Evolutionary conservation across 2,797 vertebrate genomes (phyloP), one percentile per base, ranked within the genome.

Genomic region (Erethizon dorsatum): DNA sequence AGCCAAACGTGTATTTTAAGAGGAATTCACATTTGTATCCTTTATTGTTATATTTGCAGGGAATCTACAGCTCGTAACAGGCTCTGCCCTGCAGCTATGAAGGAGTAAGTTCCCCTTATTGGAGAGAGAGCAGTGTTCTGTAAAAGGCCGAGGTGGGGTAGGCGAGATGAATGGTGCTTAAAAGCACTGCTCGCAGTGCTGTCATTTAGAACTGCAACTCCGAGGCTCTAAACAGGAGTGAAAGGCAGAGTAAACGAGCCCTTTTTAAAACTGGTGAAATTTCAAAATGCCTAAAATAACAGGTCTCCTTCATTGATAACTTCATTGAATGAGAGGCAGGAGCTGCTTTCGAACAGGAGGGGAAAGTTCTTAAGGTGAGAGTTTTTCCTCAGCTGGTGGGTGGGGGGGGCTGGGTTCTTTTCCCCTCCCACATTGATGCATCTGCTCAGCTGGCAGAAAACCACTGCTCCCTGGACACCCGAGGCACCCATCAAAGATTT

Each of bases 71-170:
- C 98, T 98, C 97, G 86, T 97, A 98, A 98, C 98, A 98, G 98
- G 97, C 97, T 98, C 97, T 99, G 98, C 98, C 99, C 98, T 98
- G 97, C 94, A 99, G 99, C 99, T 98, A 98, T 97, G 98, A 98
- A 98, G 98, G 98, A 98, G 98, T 97, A 97, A 97, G 98, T 96
- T 97, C 98, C 98, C 98, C 98, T 98, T 98, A 98, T 98, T 98
- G 97, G 97, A 97, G 98, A 98, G 97, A 98, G 98, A 97, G 97
- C 97, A 69, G 92, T 95, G 97, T 96, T 98, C 97, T 97, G 97
- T 98, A 97, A 98, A 98, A 98, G 97, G 96, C 98, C 84, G 98
- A 97, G 98, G 98, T 97, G 98, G 97, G 98, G 97, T 94, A 96
- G 98, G 97, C 61, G 96, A 98, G 98, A 99, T 99, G 98, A 99